These are phyloP conservation scores for Sitobion miscanthi DNA, from an alignment of 1,140 invertebrate species.

Conservation along the genomic window DNA sequence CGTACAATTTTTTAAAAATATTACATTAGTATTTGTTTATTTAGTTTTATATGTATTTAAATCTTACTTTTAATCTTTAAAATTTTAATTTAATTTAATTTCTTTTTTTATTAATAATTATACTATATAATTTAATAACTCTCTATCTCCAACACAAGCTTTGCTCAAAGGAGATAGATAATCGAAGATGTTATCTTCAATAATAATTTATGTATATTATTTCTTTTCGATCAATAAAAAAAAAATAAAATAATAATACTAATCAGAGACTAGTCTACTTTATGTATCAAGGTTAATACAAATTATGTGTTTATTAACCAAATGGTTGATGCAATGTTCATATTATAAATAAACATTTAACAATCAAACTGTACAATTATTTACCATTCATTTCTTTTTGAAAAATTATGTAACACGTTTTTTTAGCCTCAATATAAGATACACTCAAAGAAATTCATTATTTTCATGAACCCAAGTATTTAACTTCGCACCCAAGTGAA, in stretches of 20 bases:
- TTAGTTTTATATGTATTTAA: no score
- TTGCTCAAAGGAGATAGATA: no score
- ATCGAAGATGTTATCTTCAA: no score
- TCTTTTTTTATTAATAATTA: no score
- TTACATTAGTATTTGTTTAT: no score
- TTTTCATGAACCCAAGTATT: background rate
- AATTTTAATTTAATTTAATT: no score
- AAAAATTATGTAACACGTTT: background rate
- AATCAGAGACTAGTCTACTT: background rate
- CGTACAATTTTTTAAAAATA: no score
- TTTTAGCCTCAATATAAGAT: background rate
- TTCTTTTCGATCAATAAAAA: no score
- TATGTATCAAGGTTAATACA: background rate
- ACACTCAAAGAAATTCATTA: background rate
- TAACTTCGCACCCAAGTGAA: constrained; percentile 36
- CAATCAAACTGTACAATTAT: background rate
- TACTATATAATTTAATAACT: no score
- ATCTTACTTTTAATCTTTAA: no score
- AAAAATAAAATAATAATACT: background rate
- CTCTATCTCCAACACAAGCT: no score
- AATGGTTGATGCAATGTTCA: background rate
- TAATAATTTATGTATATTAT: no score
- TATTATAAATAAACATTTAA: background rate
- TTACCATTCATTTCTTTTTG: background rate
- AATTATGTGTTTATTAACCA: background rate